Evolutionary conservation across 2,797 vertebrate species (phyloP), one percentile per base, ranked within the genome.

Genomic region (Gobionotothen gibberifrons): DNA sequence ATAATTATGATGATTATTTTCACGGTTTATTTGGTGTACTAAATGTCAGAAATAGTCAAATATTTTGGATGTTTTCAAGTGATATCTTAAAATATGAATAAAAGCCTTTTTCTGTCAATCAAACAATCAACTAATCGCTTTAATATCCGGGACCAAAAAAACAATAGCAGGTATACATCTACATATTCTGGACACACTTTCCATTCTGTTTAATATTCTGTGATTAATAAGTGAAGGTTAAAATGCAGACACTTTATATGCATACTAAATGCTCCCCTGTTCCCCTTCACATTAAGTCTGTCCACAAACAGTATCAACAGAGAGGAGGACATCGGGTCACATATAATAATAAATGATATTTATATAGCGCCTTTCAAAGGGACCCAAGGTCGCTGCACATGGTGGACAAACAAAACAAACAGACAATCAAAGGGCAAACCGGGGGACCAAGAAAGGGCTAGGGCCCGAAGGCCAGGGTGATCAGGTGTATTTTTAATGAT

Each of bases 271-370:
- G 14, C 73, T 21, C 48, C 65, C 15, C 9, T 15, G 42, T 36
- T n/a, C 22, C 47, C 29, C 62, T 53, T 69, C 69, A 40, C 12
- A 32, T 60, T 9, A 40, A 56, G 49, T 21, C 39, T 55, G 40
- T 43, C 52, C 72, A 61, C 58, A 59, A 47, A 69, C 62, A 57
- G 75, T 72, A 74, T 32, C 56, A 63, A 62, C 56, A 64, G 2
- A 56, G 5, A 46, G 43, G 61, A 48, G 78, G 61, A 74, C 81
- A 61, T 22, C 65, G 56, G 74, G 78, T 87, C 74, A 36, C 32
- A 36, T 36, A 26, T 5, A 26, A 26, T 26, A 26, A 26, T 26
- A 26, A 26, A 26, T 26, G 0, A 26, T 26, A 26, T 26, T 26
- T 26, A 26, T 21, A 21, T 26, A 26, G 26, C 26, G 26, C 26